Percentiles rank a stretch among this genome's conserved stretches.
These are phyloP conservation scores for Drosophila chauvacae DNA, from an alignment of 1,140 invertebrate genomes.

Conservation along the genomic window DNA sequence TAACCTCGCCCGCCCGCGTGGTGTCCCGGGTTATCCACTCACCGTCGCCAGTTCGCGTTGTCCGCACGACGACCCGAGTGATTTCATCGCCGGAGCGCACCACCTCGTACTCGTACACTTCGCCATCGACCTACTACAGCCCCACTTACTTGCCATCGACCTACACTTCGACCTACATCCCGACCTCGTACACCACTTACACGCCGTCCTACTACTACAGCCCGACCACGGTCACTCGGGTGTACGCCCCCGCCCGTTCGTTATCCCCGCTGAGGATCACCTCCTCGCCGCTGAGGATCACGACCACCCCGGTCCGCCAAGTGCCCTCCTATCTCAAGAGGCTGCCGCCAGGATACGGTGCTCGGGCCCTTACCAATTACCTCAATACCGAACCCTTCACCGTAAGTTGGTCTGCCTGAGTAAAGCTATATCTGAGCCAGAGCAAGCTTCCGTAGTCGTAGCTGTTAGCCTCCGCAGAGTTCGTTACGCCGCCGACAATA, in stretches of 20 bases:
- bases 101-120: slow-evolving; percentile 53
- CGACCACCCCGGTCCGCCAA: slow-evolving; percentile 86
- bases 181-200: slow-evolving; percentile 75
- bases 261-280: slow-evolving; percentile 87
- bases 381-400: slow-evolving; percentile 88
- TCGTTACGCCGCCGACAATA: neutral
- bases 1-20: slow-evolving; percentile 81
- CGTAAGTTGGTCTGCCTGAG: slow-evolving; percentile 62
- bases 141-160: slow-evolving; percentile 84
- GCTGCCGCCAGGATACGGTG: slow-evolving; percentile 88
- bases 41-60: slow-evolving; percentile 84
- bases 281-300: slow-evolving; percentile 86
- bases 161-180: slow-evolving; percentile 85
- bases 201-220: slow-evolving; percentile 79
- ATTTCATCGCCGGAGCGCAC: slow-evolving; percentile 83
- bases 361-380: slow-evolving; percentile 89
- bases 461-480: slow-evolving; percentile 65
- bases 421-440: slow-evolving; percentile 28
- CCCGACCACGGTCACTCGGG: slow-evolving; percentile 74
- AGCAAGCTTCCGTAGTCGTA: slow-evolving; percentile 85
- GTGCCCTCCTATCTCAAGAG: slow-evolving; percentile 89
- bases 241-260: slow-evolving; percentile 70
- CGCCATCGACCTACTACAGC: slow-evolving; percentile 73
- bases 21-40: slow-evolving; percentile 84
- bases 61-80: slow-evolving; percentile 87